Evolutionary conservation across 2,888 invertebrate genomes (phyloP).

Genomic region (Pachliopta kotzebuea): DNA sequence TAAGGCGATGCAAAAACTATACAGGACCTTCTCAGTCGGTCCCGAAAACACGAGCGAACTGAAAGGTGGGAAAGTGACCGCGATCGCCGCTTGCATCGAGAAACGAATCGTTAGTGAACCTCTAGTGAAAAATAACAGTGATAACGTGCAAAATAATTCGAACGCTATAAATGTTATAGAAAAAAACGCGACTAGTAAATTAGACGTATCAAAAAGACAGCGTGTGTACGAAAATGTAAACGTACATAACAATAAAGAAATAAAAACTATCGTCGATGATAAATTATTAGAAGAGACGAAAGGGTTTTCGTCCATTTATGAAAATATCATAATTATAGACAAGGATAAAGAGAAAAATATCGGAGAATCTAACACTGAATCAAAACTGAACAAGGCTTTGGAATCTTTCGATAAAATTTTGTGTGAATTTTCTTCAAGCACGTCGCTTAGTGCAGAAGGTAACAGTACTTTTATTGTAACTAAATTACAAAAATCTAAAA

Average conservation of each 20-base stretch:
- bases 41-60: constrained; percentile 60
- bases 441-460: constrained; percentile 49
- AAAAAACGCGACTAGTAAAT: constrained; percentile 36
- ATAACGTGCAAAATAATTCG: constrained; percentile 65
- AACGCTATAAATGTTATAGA: constrained; percentile 45
- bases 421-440: constrained; percentile 62
- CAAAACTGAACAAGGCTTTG: constrained; percentile 69
- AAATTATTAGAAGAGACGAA: constrained; percentile 64
- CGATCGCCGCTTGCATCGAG: constrained; percentile 71
- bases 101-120: constrained; percentile 67
- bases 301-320: constrained; percentile 72
- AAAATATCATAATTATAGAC: constrained; percentile 71
- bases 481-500: constrained; percentile 85
- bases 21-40: constrained; percentile 75
- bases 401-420: constrained; percentile 76
- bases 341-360: constrained; percentile 40
- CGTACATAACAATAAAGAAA: constrained; percentile 48
- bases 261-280: constrained; percentile 37
- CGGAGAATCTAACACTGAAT: constrained; percentile 45
- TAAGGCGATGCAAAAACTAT: constrained; percentile 73
- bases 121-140: constrained; percentile 53
- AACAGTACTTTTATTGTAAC: constrained; percentile 67
- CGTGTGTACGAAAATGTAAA: constrained; percentile 76
- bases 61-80: constrained; percentile 72
- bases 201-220: constrained; percentile 48